Base-by-base conservation (phyloP, 2,797 vertebrate genomes). In the Onychomys arenicola region DNA sequence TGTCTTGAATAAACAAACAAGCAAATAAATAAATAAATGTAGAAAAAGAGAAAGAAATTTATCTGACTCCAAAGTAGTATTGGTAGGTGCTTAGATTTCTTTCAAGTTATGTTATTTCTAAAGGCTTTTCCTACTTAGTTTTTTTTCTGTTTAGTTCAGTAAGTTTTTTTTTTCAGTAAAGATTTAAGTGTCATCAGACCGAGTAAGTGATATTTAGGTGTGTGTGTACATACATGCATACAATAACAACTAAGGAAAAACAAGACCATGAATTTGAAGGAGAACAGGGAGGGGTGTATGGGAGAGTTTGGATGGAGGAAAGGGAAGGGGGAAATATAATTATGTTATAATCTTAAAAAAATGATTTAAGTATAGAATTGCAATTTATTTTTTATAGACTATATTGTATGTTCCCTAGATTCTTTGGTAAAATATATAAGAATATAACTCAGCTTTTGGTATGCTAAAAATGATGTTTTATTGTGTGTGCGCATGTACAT, bases 381-480 rank as follows among this genome's bases (percentile, higher is more conserved):
- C 40, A 81, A 76, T 91, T 89, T 84, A 57, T 27, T 76, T 76
- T 76, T 46, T 46, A 19, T 3, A 82, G 80, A 89, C 52, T 65
- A 40, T 63, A 11, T 82, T 29, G 46, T 86, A 34, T 76, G 34
- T 86, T 89, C 37, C 69, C 16, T 89, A 3, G 61, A 76, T 83
- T 89, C 7, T 91, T 89, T 75, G 29, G 46, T 40, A 57, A 75
- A 57, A 65, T 67, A 34, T 55, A 37, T 75, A 69, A 46, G 76
- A 92, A 80, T 49, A 52, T 67, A 90, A 65, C 55, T 83, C 46
- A 61, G 55, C 19, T 57, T 95, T 89, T 94, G 96, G 16, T 34
- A 34, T 77, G 27, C n/a, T 91, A 16, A 52, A 78, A 52, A 57
- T 75, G 46, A 63, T 19, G 1, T 59, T 32, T 73, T 40, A 73